phyloP scores from a whole-genome alignment of 1,140 invertebrate genomes.

The Drosophila prosaltans region DNA sequence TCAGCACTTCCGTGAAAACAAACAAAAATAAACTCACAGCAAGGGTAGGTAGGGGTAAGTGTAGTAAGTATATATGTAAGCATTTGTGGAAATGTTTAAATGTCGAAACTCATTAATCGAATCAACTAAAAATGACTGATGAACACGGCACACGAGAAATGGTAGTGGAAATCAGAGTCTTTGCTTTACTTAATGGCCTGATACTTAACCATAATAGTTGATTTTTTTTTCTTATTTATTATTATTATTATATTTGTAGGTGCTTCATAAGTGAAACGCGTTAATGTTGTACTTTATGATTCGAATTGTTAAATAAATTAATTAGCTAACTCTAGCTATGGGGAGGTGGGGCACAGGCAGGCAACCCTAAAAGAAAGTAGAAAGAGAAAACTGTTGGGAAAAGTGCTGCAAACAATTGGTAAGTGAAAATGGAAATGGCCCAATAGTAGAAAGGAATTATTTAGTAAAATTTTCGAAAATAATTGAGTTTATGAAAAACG shows the following conservation, averaged over 20 bases:
- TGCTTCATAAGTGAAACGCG: conserved; percentile 3
- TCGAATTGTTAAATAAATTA: conserved; percentile 17
- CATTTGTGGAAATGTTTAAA: conserved; percentile 59
- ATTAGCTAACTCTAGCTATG: neutral
- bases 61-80: neutral
- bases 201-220: conserved; percentile 11
- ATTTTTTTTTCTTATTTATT: neutral
- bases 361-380: neutral
- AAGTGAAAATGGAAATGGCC: neutral
- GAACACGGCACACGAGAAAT: conserved; percentile 45
- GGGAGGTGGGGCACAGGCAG: neutral
- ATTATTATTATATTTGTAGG: neutral
- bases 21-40: conserved; percentile 40
- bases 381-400: neutral
- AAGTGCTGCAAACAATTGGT: neutral
- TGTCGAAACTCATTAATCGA: conserved; percentile 77
- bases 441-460: no score
- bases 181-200: conserved; percentile 3
- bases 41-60: conserved; percentile 13
- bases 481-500: no score
- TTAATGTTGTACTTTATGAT: conserved; percentile 14
- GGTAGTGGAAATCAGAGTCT: neutral
- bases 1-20: conserved; percentile 68
- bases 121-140: conserved; percentile 77
- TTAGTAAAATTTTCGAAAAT: no score